A percentile compares a stretch with the other conserved stretches of the same genome.
Conservation (phyloP, 2,888 invertebrate genomes). For the Pseudanteris insignis region DNA sequence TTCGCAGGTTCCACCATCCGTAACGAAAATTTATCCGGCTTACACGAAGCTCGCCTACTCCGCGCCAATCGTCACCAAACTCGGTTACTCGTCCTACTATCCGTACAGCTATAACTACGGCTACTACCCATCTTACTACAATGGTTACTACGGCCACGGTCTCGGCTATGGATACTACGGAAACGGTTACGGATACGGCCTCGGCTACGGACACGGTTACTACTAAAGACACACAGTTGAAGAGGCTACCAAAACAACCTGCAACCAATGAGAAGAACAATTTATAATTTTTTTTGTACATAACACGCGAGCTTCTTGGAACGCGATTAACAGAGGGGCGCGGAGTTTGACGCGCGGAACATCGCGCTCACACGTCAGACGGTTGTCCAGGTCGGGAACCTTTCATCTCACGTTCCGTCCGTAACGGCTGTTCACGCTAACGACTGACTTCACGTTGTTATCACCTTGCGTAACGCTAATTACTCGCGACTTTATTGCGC, state of each 20-base stretch:
- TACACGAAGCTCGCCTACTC: conserved; percentile 50
- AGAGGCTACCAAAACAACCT: too few species aligned
- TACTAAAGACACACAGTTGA: conserved; percentile 1
- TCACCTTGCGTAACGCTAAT: conserved; percentile 28
- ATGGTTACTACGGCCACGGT: conserved; percentile 49
- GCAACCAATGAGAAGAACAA: too few species aligned
- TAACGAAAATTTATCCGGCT: conserved; percentile 53
- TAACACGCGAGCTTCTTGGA: conserved; percentile 11
- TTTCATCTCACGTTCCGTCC: conserved; percentile 11
- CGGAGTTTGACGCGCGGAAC: too few species aligned
- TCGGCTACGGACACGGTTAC: conserved; percentile 49
- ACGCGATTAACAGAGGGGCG: too few species aligned
- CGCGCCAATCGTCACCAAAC: conserved; percentile 51
- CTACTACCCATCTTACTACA: conserved; percentile 49
- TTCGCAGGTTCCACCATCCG: conserved; percentile 48
- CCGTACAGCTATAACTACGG: conserved; percentile 39
- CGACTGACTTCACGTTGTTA: conserved; percentile 26
- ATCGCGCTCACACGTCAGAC: conserved; percentile 7
- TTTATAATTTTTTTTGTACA: conserved; percentile 29
- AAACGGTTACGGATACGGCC: conserved; percentile 49
- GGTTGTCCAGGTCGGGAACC: conserved; percentile 4
- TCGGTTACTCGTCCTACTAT: conserved; percentile 52
- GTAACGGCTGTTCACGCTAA: conserved; percentile 5
- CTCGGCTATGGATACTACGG: conserved; percentile 45
- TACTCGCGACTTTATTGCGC: conserved; percentile 24